These are phyloP conservation scores for Pungitius pungitius DNA, from an alignment of 2,113 vertebrate genomes.

Conservation along the genomic window DNA sequence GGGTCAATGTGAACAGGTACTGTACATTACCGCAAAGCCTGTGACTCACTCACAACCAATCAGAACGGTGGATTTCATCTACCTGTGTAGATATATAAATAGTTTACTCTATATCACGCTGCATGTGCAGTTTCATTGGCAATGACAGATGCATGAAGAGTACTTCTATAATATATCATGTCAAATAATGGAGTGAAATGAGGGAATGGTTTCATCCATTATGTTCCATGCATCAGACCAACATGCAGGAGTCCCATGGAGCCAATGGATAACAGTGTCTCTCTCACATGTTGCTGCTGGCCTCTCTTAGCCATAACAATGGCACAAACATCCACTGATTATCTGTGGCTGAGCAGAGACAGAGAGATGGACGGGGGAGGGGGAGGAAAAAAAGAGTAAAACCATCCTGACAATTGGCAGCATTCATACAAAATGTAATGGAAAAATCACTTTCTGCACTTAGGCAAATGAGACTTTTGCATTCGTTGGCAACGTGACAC, in stretches of 20 bases:
- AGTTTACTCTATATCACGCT: not conserved
- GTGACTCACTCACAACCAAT: too few relatives aligned
- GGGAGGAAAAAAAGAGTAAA: too few relatives aligned
- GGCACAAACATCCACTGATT: not conserved
- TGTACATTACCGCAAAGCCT: too few relatives aligned
- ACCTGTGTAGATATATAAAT: too few relatives aligned
- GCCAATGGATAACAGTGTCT: not conserved
- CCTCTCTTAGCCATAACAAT: not conserved
- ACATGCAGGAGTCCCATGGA: not conserved
- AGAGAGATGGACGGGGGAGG: too few relatives aligned
- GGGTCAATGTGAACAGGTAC: too few relatives aligned
- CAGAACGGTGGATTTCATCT: too few relatives aligned
- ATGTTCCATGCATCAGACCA: not conserved
- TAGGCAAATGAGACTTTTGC: conserved; percentile 98
- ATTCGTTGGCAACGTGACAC: conserved; percentile 94
- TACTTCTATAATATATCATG: not conserved
- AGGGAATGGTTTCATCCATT: not conserved
- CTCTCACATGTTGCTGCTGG: not conserved
- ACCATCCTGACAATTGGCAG: too few relatives aligned
- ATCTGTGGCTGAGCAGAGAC: not conserved
- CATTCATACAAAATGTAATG: not conserved
- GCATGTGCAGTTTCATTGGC: not conserved
- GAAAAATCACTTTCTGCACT: not conserved
- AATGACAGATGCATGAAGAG: not conserved
- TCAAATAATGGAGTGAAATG: not conserved